Base-by-base conservation (phyloP, 1,140 invertebrate genomes). In the Harpegnathos saltator region DNA sequence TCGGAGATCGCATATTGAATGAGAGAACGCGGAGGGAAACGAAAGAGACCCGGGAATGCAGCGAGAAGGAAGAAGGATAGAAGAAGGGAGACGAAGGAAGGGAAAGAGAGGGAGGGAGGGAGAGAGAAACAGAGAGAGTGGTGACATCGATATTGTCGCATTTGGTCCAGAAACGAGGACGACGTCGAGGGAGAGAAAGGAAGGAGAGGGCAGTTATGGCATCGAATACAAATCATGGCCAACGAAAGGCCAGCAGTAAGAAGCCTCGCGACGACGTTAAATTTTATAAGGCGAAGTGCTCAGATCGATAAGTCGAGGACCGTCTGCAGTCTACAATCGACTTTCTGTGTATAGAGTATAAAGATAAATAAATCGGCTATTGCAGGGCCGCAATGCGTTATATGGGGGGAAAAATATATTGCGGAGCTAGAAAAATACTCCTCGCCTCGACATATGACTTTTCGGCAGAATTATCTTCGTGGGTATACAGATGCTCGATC, bases 221-320 rank as follows among this genome's bases (percentile, higher is more conserved):
- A n/a, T 22, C 59, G 59, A 80, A 72, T 71, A 65, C 65, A 72
- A 84, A 80, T 84, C 65, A 61, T 52, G 44, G 19, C 38, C 62
- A 54, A 68, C 68, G 75, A 22, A 69, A 58, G 54, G 17, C 29
- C 22, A 33, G 44, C 65, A 48, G 69, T 69, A 69, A 71, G 52
- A 33, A 26, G 12, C n/a, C 38, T 59, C 44, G 12, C 52, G 71
- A 48, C 15, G 44, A 75, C 17, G 26, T 33, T 50, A 73, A 81
- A 81, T 81, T 73, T 22, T 33, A 52, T 48, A 61, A 65, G 15
- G 11, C 22, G 38, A 61, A 61, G 44, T 3, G 12, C 44, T 52
- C n/a, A 17, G 61, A 33, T 22, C 62, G 44, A 52, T 65, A 52
- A 9, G 62, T 9, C 7, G 52, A 19, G 38, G 26, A 22, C 12